Conservation (phyloP, 2,113 vertebrate species). For the Solea senegalensis region DNA sequence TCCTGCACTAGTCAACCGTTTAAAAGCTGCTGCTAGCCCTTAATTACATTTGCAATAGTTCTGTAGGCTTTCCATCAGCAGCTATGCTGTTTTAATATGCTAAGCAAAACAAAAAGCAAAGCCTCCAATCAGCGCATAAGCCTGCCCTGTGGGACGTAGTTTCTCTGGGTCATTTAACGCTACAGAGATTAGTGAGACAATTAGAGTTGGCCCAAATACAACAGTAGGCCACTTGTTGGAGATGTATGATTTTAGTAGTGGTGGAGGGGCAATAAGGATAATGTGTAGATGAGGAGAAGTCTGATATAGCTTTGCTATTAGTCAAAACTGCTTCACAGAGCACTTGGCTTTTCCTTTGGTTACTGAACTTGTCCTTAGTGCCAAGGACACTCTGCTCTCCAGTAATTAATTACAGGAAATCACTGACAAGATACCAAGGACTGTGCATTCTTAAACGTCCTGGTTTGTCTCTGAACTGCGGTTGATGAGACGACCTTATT, state of each 20-base stretch:
- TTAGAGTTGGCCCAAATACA: conserved; percentile 75
- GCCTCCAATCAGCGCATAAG: conserved; percentile 69
- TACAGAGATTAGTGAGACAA: conserved; percentile 78
- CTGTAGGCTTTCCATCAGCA: conserved; percentile 67
- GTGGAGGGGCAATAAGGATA: conserved; percentile 41
- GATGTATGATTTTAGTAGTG: conserved; percentile 50
- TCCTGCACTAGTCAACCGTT: conserved; percentile 78
- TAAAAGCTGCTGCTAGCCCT: conserved; percentile 77
- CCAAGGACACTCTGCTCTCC: conserved; percentile 65
- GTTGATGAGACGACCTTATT: conserved; percentile 68
- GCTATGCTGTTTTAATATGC: conserved; percentile 70
- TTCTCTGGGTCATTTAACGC: conserved; percentile 76
- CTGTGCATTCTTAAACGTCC: conserved; percentile 62
- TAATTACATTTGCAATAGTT: conserved; percentile 84
- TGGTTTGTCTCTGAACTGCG: conserved; percentile 59
- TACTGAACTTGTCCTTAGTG: conserved; percentile 61
- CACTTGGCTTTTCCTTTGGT: conserved; percentile 34
- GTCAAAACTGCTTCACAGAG: conserved; percentile 62
- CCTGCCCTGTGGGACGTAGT: conserved; percentile 62
- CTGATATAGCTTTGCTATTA: conserved; percentile 54
- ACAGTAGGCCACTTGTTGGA: conserved; percentile 64
- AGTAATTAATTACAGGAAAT: conserved; percentile 75
- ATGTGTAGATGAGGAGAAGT: conserved; percentile 45
- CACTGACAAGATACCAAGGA: conserved; percentile 59
- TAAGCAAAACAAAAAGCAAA: conserved; percentile 71